Evolutionary conservation across 1,140 invertebrate species (phyloP).

Genomic region (Aphis craccivora): DNA sequence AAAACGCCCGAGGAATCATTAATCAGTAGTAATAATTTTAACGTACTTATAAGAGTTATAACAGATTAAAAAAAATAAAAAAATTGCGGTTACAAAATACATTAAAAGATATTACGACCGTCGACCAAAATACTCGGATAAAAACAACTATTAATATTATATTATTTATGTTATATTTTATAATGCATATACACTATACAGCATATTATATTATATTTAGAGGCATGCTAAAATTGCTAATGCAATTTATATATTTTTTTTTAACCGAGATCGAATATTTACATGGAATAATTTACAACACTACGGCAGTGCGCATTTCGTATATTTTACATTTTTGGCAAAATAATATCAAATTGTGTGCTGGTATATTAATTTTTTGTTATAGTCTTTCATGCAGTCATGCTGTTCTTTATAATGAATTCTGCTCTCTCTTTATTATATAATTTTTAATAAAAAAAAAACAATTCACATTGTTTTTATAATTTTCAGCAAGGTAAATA

Average conservation of each 20-base stretch:
- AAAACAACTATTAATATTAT: neutral
- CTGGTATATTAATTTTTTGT: neutral
- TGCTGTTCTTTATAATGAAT: neutral
- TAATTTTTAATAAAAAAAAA: neutral
- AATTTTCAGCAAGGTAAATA: neutral
- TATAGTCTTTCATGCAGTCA: neutral
- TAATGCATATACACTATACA: neutral
- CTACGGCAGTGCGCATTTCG: neutral
- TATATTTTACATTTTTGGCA: neutral
- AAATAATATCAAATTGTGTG: neutral
- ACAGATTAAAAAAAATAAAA: neutral
- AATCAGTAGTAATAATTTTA: neutral
- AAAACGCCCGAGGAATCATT: neutral
- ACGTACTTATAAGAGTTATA: neutral
- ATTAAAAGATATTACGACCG: neutral
- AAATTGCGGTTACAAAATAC: neutral
- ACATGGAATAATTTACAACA: neutral
- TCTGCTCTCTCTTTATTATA: neutral
- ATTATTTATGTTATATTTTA: neutral
- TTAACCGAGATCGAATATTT: neutral
- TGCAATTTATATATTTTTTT: neutral
- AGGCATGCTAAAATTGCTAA: neutral
- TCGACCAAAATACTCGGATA: neutral
- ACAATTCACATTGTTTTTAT: neutral
- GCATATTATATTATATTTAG: neutral